Percentiles rank a stretch among this genome's conserved stretches.
phyloP scores from a whole-genome alignment of 2,888 invertebrate genomes.

The Melinaea marsaeus region DNA sequence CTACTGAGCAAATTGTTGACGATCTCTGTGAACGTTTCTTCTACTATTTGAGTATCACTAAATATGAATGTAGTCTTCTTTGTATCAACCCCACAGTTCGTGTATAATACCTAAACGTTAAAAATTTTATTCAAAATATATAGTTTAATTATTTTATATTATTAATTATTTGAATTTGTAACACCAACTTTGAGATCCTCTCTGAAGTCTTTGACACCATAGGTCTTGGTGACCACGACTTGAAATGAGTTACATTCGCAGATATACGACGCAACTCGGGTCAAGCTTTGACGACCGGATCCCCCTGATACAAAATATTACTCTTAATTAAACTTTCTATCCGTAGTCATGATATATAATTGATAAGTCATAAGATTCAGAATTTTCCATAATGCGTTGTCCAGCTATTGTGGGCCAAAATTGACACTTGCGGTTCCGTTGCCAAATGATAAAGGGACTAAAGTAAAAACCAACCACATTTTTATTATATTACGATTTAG shows the following conservation, averaged over 20 bases:
- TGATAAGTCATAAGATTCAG: no score
- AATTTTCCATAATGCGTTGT: no score
- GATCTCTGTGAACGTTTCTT: slow-evolving; percentile 91
- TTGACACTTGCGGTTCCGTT: no score
- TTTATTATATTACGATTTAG: no score
- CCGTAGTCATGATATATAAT: no score
- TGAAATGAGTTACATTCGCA: slow-evolving; percentile 87
- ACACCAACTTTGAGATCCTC: slow-evolving; percentile 83
- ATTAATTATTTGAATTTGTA: background rate
- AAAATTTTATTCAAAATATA: no score
- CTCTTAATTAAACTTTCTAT: background rate
- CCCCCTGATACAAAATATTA: slow-evolving; percentile 77
- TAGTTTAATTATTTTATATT: background rate
- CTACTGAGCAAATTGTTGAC: slow-evolving; percentile 92
- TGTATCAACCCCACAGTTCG: slow-evolving; percentile 84
- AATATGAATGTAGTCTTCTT: slow-evolving; percentile 89
- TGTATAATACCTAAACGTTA: slow-evolving; percentile 76
- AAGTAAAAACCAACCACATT: no score
- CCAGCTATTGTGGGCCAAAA: no score
- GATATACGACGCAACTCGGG: slow-evolving; percentile 86
- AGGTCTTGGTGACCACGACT: slow-evolving; percentile 88
- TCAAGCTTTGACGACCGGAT: slow-evolving; percentile 89
- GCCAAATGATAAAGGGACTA: no score
- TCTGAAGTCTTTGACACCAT: slow-evolving; percentile 85
- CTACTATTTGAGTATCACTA: slow-evolving; percentile 90